Evolutionary conservation across 1,140 invertebrate species (phyloP), one percentile per base, ranked within the genome.

Genomic region (Heterodera carotae): DNA sequence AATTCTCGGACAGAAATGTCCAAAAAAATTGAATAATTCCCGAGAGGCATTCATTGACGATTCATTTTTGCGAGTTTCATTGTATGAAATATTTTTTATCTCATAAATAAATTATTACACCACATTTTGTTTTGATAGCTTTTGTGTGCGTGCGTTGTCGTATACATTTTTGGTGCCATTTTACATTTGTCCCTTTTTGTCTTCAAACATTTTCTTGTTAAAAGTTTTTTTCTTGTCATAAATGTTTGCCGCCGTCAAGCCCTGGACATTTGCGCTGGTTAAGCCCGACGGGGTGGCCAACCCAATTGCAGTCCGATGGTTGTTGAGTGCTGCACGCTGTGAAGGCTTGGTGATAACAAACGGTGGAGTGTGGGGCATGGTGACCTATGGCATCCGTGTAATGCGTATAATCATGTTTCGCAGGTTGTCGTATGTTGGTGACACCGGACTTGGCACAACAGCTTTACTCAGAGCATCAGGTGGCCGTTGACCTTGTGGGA

Each of bases 221-320:
- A 39, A 39, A 39, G 12, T 43, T 43, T 2, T 6, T 43, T 2
- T 43, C 18, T 62, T 62, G 7, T 62, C 59, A 2, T 25, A 62
- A 62, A 10, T 62, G n/a, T 62, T n/a, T n/a, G n/a, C 60, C 60
- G 8, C 22, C 60, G 1, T 18, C 29, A 74, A 15, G 64, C 59
- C 59, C 31, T 74, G 72, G 72, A 78, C 77, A 36, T 78, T 78
- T 68, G 77, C 76, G 15, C 64, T 78, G 29, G 29, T 78, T n/a
- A 78, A 78, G 29, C 77, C 77, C 7, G 77, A 78, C 36, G 74
- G 69, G n/a, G 77, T 77, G 18, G 74, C 77, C 29, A 78, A 78
- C 67, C 77, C 77, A 69, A 77, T 78, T n/a, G 53, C 69, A 29
- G 59, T 78, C 29, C 53, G 60, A 27, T 60, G 69, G 36, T 29